Base-by-base conservation (phyloP, 2,113 vertebrate genomes). In the Labeo catla region DNA sequence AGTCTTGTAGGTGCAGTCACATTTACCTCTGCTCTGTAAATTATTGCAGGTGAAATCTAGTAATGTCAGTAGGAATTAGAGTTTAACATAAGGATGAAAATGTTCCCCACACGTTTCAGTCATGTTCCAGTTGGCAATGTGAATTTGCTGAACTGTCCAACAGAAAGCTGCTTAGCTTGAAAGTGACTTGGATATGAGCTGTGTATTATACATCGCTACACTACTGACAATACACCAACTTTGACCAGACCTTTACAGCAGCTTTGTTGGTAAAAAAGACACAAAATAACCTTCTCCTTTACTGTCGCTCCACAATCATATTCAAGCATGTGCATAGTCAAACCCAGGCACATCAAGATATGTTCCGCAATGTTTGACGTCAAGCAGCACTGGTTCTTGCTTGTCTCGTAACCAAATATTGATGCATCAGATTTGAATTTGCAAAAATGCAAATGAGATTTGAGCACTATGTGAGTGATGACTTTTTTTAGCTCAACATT, bases 371-470 rank as follows among this genome's bases (percentile, higher is more conserved):
- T 34, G 0, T 77, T 10, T 77, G n/a, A 34, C 50, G 3, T 54
- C n/a, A 15, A 76, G n/a, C 74, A 52, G 74, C 47, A 2, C 15
- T 77, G 12, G 23, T 54, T 52, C 28, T 52, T 54, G 49, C 13
- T 54, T 54, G 13, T 28, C 76, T 77, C 23, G 15, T 54, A 77
- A 36, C 76, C 76, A 77, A 77, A 77, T 77, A 54, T 54, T 8
- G 39, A 80, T 63, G 54, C 39, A 43, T 28, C 57, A 63, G 15
- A 80, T 80, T 80, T 80, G 77, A 43, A 76, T 76, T 49, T 52
- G n/a, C 23, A 52, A n/a, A 61, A 59, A 80, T 45, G 52, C 77
- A 61, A 45, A 80, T 80, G 8, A 80, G 21, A 12, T 12, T 61
- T 2, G 16, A 61, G 16, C 39, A 28, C 28, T 59, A 21, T n/a